A percentile compares a stretch with the other conserved stretches of the same genome.
Evolutionary conservation across 64 coral and sea anemone species (phyloP).

Genomic region (Stichodactyla helianthus): DNA sequence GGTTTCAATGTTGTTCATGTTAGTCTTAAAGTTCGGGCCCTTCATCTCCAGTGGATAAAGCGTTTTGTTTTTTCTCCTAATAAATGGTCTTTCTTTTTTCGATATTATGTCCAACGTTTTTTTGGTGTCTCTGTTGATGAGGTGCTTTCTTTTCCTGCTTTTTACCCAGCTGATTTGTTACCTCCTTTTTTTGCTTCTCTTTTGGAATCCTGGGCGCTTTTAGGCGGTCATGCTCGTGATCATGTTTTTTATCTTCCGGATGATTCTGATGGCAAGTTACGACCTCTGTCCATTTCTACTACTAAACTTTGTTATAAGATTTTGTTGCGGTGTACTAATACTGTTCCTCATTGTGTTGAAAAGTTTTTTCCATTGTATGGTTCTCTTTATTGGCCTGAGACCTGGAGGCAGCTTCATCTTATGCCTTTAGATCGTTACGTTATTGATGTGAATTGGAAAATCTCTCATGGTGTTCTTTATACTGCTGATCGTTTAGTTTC

Average conservation of each 20-base stretch:
- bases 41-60: background rate
- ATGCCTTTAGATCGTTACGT: background rate
- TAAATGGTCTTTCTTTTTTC: background rate
- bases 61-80: background rate
- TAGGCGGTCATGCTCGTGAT: no score
- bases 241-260: background rate
- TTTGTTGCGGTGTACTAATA: background rate
- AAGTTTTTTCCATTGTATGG: no score
- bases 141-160: no score
- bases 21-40: background rate
- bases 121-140: background rate
- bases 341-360: background rate
- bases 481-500: background rate
- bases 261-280: background rate
- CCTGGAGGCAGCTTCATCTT: no score
- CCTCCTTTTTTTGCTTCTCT: no score
- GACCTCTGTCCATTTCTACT: background rate
- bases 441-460: background rate
- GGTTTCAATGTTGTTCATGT: background rate
- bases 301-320: constrained; percentile 4
- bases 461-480: constrained; percentile 40
- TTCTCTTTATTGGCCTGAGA: no score
- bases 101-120: background rate
- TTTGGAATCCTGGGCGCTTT: no score
- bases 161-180: no score